These are phyloP conservation scores for Neoscelio sp. DNA, from an alignment of 2,888 invertebrate species.

Conservation along the genomic window DNA sequence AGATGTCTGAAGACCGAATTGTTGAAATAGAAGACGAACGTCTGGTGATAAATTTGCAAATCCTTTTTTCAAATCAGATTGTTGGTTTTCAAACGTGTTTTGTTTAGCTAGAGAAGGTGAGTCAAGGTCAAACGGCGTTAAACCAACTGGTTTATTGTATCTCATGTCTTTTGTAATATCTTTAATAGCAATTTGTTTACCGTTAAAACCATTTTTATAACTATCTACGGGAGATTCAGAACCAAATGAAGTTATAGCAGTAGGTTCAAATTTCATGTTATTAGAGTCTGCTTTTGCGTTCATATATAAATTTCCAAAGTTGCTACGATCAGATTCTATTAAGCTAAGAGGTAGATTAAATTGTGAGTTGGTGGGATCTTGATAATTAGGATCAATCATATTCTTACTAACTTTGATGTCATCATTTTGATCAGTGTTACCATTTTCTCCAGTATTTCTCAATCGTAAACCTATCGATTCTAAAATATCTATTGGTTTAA, in stretches of 20 bases:
- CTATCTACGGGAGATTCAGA: constrained; percentile 22
- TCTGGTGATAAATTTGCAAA: constrained; percentile 79
- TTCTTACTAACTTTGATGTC: constrained; percentile 39
- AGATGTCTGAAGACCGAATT: constrained; percentile 77
- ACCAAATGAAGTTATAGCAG: not conserved
- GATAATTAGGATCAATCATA: constrained; percentile 17
- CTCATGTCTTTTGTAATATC: constrained; percentile 56
- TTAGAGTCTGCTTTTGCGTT: not conserved
- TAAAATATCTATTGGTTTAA: constrained; percentile 80
- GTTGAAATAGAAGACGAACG: constrained; percentile 78
- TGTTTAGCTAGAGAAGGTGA: constrained; percentile 70
- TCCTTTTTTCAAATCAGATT: constrained; percentile 73
- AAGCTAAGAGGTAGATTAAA: constrained; percentile 37
- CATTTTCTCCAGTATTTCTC: not conserved
- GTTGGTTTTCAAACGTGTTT: constrained; percentile 74
- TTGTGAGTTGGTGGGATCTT: constrained; percentile 23
- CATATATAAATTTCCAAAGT: not conserved
- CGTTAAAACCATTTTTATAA: constrained; percentile 37
- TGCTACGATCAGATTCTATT: not conserved
- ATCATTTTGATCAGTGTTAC: not conserved
- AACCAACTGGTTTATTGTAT: constrained; percentile 49
- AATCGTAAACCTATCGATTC: constrained; percentile 82
- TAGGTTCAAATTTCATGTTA: constrained; percentile 9
- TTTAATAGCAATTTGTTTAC: constrained; percentile 23
- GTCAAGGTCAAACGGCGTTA: constrained; percentile 56